These are phyloP conservation scores for Hydropsyche tenuis DNA, from an alignment of 1,140 invertebrate genomes.

Conservation along the genomic window DNA sequence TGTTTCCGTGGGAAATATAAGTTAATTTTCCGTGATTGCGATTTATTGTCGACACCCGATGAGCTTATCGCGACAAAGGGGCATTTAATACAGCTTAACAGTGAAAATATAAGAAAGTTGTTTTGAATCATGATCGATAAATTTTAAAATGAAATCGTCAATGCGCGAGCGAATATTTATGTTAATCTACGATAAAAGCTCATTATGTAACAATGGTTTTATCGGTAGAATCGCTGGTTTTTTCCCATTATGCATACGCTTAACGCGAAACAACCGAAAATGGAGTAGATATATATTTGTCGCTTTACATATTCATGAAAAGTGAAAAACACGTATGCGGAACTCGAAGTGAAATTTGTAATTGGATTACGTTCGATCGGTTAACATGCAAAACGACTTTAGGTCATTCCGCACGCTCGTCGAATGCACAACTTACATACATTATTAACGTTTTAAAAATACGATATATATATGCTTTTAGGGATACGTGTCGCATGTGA, in stretches of 20 bases:
- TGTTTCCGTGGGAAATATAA: no score
- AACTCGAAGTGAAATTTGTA: background rate
- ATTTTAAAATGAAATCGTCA: conserved; percentile 25
- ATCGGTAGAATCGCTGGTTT: no score
- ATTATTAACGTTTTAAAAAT: background rate
- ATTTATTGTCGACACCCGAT: no score
- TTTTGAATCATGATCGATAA: conserved; percentile 15
- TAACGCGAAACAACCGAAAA: no score
- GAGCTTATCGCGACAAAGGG: no score
- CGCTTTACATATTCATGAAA: no score
- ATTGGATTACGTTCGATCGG: background rate
- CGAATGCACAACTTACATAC: no score
- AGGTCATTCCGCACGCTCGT: background rate
- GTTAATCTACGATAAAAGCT: conserved; percentile 5
- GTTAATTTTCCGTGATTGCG: no score
- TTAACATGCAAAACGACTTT: background rate
- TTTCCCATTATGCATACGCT: no score
- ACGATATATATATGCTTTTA: background rate
- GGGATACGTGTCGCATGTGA: background rate
- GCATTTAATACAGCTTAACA: background rate
- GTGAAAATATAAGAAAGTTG: conserved; percentile 21
- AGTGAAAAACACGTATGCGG: background rate
- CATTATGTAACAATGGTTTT: conserved; percentile 3
- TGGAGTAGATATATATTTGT: no score
- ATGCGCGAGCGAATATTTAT: conserved; percentile 22